Base-by-base conservation (phyloP, 2,888 invertebrate species). In the Gymnocheta viridis region DNA sequence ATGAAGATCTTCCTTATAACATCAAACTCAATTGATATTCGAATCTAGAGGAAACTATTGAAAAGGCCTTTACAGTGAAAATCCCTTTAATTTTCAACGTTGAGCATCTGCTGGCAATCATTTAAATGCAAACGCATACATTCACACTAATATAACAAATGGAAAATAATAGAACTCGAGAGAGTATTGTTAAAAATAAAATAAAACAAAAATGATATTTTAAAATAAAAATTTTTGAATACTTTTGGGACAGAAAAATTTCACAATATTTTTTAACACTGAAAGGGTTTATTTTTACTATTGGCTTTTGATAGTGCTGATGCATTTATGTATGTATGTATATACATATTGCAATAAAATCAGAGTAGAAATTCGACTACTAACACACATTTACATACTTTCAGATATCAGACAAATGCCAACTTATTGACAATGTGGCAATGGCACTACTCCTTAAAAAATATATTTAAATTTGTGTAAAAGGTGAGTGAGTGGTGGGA, bases 211-310 rank as follows among this genome's bases (percentile, higher is more conserved):
- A 22, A 49, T 38, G 17, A 38, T 51, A 51, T 67, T 35, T 35
- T 19, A 51, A 49, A 49, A 19, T 22, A 66, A 10, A 47, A 66
- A 19, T 49, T 66, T 66, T 49, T 66, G 32, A 32, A 32, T 19
- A 17, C 29, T 49, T 47, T 12, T 22, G 7, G 12, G 19, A 14
- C 9, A 32, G 35, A 6, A 19, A 32, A 22, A 32, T 47, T 22
- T 38, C 38, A 9, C 51, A 6, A 4, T 38, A 69, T 51, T 54
- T 17, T 24, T 54, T 38, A 22, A 38, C 54, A 24, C 7, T 12
- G 38, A 54, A 51, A 32, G 14, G 12, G 2, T 4, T 41, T 4
- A 32, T 14, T 4, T 38, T 6, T n/a, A n/a, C n/a, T n/a, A 60
- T 41, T 38, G 22, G 0, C 9, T 9, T 7, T 19, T 6, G 1